phyloP scores from a whole-genome alignment of 2,888 invertebrate species.

The Mesoligia furuncula region DNA sequence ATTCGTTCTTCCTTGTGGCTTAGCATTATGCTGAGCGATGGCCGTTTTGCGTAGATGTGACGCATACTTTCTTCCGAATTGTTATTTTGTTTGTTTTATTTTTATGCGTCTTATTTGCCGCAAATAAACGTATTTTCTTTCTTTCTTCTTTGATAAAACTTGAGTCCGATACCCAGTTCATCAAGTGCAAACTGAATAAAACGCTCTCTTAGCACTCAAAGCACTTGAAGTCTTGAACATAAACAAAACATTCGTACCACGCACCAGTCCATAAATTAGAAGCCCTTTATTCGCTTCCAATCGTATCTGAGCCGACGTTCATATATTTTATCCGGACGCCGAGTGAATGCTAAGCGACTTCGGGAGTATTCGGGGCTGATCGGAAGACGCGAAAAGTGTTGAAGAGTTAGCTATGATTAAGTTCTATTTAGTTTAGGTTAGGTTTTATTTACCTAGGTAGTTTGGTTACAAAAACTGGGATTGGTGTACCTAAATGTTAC shows the following conservation, averaged over 20 bases:
- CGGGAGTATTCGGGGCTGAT: constrained; percentile 34
- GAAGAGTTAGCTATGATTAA: constrained; percentile 9
- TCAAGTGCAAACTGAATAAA: constrained; percentile 42
- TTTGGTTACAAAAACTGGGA: not conserved
- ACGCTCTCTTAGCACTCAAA: constrained; percentile 32
- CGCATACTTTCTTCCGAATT: too few species aligned
- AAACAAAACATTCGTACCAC: constrained; percentile 56
- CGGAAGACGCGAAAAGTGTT: constrained; percentile 32
- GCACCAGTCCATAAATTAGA: constrained; percentile 60
- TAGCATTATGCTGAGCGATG: too few species aligned
- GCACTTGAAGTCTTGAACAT: constrained; percentile 29
- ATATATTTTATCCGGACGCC: constrained; percentile 65
- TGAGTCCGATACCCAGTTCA: constrained; percentile 25
- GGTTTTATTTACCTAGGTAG: not conserved
- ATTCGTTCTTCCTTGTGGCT: not conserved
- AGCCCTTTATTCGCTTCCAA: constrained; percentile 59
- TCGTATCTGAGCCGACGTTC: constrained; percentile 59
- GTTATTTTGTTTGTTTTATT: too few species aligned
- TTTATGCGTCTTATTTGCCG: too few species aligned
- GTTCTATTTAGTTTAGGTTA: not conserved
- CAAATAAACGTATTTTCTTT: too few species aligned
- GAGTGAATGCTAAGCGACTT: constrained; percentile 58
- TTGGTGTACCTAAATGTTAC: not conserved
- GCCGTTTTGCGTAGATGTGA: too few species aligned
- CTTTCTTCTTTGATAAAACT: constrained; percentile 1